Evolutionary conservation across 2,888 invertebrate genomes (phyloP).

Genomic region (Dasypolia templi): DNA sequence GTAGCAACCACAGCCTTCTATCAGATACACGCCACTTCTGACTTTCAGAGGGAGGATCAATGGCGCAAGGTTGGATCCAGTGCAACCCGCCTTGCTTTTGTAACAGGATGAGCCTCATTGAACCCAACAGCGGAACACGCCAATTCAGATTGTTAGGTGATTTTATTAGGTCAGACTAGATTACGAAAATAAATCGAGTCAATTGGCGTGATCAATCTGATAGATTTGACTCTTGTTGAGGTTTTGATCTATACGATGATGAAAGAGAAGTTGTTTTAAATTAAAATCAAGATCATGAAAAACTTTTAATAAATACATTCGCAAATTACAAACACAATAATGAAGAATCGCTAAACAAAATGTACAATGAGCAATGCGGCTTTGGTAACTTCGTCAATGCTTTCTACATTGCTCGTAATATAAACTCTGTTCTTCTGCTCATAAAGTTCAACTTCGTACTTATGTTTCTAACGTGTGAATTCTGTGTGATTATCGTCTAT

Average conservation of each 20-base stretch:
- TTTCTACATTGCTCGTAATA: constrained; percentile 48
- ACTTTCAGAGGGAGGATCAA: constrained; percentile 51
- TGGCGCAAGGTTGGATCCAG: constrained; percentile 57
- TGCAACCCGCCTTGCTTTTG: constrained; percentile 62
- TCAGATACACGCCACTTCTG: constrained; percentile 64
- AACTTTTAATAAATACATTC: constrained; percentile 85
- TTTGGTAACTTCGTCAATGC: constrained; percentile 62
- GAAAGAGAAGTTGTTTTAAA: constrained; percentile 17
- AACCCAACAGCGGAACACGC: constrained; percentile 68
- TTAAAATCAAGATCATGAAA: constrained; percentile 74
- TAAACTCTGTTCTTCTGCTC: constrained; percentile 42
- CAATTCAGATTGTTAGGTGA: constrained; percentile 73
- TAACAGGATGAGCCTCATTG: constrained; percentile 74
- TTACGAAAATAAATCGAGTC: constrained; percentile 57
- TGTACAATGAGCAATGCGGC: constrained; percentile 66
- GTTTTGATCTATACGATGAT: constrained; percentile 10
- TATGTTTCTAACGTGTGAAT: constrained; percentile 61
- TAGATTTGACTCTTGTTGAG: constrained; percentile 30
- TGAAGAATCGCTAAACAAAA: constrained; percentile 72
- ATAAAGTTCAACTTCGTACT: constrained; percentile 50
- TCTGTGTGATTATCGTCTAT: constrained; percentile 75
- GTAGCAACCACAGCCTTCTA: constrained; percentile 60
- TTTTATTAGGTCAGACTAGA: constrained; percentile 66
- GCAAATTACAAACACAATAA: constrained; percentile 85
- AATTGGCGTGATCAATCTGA: constrained; percentile 49